A percentile compares a stretch with the other conserved stretches of the same genome.
Evolutionary conservation across 2,888 invertebrate genomes (phyloP).

Genomic region (Drosophila kuntzei): DNA sequence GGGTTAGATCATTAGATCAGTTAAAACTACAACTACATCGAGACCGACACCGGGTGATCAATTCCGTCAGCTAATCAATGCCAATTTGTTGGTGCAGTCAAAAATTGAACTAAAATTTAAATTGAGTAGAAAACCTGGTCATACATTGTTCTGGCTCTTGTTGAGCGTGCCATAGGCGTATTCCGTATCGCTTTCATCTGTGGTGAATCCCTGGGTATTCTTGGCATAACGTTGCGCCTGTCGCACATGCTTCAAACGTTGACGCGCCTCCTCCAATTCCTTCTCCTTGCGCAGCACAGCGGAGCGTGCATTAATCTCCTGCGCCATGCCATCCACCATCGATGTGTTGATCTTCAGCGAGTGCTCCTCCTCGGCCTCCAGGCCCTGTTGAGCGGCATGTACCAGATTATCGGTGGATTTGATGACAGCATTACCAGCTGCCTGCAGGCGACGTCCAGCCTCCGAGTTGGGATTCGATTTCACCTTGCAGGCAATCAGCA

Average conservation of each 20-base stretch:
- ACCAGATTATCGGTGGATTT: slow-evolving; percentile 99
- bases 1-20: slow-evolving; percentile 29
- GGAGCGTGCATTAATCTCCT: slow-evolving; percentile 96
- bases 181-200: slow-evolving; percentile 89
- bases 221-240: slow-evolving; percentile 95
- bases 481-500: slow-evolving; percentile 99
- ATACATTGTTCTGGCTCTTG: slow-evolving; percentile 84
- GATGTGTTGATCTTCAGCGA: slow-evolving; percentile 95
- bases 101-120: slow-evolving; percentile 18
- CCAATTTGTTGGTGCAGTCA: slow-evolving; percentile 60
- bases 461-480: slow-evolving; percentile 98
- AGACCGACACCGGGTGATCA: slow-evolving; percentile 46
- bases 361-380: slow-evolving; percentile 95
- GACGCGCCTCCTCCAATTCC: slow-evolving; percentile 96
- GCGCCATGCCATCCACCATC: slow-evolving; percentile 98
- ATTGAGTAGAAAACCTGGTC: slow-evolving; percentile 51
- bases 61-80: slow-evolving; percentile 54
- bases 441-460: slow-evolving; percentile 95
- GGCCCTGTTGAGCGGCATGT: slow-evolving; percentile 96
- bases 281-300: slow-evolving; percentile 97
- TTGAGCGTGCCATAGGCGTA: slow-evolving; percentile 83
- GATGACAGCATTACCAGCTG: slow-evolving; percentile 98
- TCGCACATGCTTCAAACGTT: slow-evolving; percentile 94
- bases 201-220: slow-evolving; percentile 86
- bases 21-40: slow-evolving; percentile 26